Percentiles rank a stretch among this genome's conserved stretches.
Conservation (phyloP, 2,113 vertebrate genomes). For the Corydoras sp. region DNA sequence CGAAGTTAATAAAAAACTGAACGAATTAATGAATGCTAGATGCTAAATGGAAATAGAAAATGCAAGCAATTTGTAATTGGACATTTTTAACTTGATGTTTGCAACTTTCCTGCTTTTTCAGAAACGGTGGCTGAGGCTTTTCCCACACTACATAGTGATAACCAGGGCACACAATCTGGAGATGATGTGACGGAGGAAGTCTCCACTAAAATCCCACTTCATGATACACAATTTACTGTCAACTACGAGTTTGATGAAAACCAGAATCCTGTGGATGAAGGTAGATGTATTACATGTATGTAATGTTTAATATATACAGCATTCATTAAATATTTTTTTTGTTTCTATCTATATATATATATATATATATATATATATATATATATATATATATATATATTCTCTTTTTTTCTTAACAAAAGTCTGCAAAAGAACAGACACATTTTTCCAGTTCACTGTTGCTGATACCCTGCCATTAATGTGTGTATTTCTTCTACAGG, state of each 20-base stretch:
- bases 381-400: no score
- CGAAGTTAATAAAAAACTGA: no score
- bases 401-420: no score
- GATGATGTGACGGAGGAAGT: constrained; percentile 56
- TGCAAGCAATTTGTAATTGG: neutral
- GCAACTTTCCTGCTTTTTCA: constrained; percentile 31
- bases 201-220: constrained; percentile 59
- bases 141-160: constrained; percentile 76
- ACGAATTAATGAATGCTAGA: no score
- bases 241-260: constrained; percentile 71
- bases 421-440: no score
- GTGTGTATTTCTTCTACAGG: constrained; percentile 59
- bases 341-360: no score
- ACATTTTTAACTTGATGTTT: neutral
- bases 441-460: neutral
- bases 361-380: no score
- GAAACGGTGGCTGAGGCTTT: constrained; percentile 52
- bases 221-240: constrained; percentile 52
- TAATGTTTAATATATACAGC: neutral
- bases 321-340: no score
- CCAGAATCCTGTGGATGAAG: constrained; percentile 64
- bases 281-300: neutral
- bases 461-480: neutral
- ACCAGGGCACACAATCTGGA: constrained; percentile 79
- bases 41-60: no score